phyloP scores from a whole-genome alignment of 2,113 vertebrate genomes.

The Etia nguti region DNA sequence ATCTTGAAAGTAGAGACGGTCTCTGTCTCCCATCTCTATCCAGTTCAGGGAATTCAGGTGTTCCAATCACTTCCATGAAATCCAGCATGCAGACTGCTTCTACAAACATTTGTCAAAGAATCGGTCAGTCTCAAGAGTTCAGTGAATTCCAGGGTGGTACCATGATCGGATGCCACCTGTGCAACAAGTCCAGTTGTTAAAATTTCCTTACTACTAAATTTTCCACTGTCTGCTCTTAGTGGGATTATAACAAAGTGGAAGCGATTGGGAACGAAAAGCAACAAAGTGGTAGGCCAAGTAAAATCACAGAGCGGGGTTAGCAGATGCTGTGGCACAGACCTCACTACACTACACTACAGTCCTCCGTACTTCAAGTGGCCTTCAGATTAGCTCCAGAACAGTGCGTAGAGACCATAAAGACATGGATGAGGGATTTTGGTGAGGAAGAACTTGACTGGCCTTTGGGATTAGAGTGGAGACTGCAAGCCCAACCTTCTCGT shows the following conservation, averaged over 20 bases:
- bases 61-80: background rate
- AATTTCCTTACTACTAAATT: background rate
- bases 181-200: background rate
- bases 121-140: background rate
- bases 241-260: background rate
- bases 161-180: background rate
- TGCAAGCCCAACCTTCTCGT: too few species aligned
- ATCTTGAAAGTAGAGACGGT: background rate
- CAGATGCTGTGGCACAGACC: too few species aligned
- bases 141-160: background rate
- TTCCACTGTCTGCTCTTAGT: background rate
- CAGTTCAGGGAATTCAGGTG: background rate
- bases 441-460: too few species aligned
- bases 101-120: background rate
- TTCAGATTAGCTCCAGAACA: too few species aligned
- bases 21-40: background rate
- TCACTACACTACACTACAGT: too few species aligned
- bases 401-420: too few species aligned
- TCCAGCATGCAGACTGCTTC: background rate
- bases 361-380: too few species aligned
- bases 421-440: too few species aligned
- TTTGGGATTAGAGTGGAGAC: too few species aligned
- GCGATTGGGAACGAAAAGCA: background rate
- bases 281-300: too few species aligned
- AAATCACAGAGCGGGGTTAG: too few species aligned